A percentile compares a stretch with the other conserved stretches of the same genome.
These are phyloP conservation scores for Drosophila parvula DNA, from an alignment of 1,140 invertebrate species.

Conservation along the genomic window DNA sequence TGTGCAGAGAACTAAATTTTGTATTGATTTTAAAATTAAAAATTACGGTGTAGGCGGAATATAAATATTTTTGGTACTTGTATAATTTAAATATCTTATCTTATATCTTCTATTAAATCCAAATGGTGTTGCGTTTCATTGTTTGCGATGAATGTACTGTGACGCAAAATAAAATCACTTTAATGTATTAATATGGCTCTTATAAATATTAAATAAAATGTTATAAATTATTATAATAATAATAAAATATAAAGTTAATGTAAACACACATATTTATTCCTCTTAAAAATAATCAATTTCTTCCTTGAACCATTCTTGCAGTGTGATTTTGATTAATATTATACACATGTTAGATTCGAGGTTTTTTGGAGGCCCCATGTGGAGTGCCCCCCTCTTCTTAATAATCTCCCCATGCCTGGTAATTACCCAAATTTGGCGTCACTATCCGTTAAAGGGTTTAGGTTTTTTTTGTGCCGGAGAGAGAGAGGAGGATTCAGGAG, in stretches of 20 bases:
- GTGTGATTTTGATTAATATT: constrained; percentile 80
- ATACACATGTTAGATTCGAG: constrained; percentile 61
- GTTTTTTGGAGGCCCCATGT: constrained; percentile 51
- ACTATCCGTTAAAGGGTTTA: constrained; percentile 72
- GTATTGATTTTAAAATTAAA: neutral
- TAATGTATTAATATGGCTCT: neutral
- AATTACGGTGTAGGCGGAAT: neutral
- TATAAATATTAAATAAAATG: no score
- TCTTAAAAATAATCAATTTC: neutral
- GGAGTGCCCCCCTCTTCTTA: constrained; percentile 48
- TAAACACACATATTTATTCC: neutral
- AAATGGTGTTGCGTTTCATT: neutral
- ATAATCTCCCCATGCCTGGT: constrained; percentile 49
- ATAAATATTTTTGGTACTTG: neutral
- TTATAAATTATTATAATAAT: neutral
- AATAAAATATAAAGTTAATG: no score
- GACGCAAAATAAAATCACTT: neutral
- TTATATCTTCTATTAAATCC: no score
- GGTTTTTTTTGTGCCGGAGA: constrained; percentile 8
- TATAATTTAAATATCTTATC: neutral
- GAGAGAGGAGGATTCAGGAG: constrained; percentile 6
- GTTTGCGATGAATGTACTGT: neutral
- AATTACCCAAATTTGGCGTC: constrained; percentile 81
- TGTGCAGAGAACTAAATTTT: neutral
- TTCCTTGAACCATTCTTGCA: constrained; percentile 19